Evolutionary conservation across 2,113 vertebrate species (phyloP).

Genomic region (Zeus faber): DNA sequence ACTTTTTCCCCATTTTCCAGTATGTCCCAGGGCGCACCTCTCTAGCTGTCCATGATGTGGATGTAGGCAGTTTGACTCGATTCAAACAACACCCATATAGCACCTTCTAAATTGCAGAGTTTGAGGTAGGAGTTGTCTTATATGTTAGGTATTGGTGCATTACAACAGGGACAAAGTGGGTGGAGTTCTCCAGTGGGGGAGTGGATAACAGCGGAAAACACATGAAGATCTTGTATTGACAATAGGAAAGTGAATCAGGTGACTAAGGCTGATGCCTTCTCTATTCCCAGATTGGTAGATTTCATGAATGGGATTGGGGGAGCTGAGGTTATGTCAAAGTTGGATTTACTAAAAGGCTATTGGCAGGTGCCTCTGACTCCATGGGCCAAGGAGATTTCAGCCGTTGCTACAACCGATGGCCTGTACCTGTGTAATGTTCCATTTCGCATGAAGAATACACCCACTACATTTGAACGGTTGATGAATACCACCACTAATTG

Average conservation of each 20-base stretch:
- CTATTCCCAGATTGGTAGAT: slow-evolving; percentile 6
- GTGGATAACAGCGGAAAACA: not conserved
- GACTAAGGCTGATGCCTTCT: not conserved
- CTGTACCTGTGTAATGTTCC: slow-evolving; percentile 2
- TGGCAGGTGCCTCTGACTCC: slow-evolving; percentile 5
- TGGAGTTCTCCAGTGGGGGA: not conserved
- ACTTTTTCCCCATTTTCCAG: too few relatives aligned
- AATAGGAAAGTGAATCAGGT: not conserved
- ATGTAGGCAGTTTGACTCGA: not conserved
- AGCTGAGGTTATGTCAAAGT: slow-evolving; percentile 4
- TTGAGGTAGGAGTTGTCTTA: not conserved
- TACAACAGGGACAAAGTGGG: not conserved
- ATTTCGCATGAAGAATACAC: slow-evolving; percentile 9
- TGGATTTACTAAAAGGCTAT: slow-evolving; percentile 6
- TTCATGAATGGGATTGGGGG: not conserved
- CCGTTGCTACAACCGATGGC: slow-evolving; percentile 8
- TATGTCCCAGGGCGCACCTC: not conserved
- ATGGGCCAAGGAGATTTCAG: slow-evolving; percentile 1
- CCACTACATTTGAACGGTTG: slow-evolving; percentile 4
- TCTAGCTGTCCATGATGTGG: too few relatives aligned
- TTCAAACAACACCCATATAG: not conserved
- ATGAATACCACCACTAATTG: not conserved
- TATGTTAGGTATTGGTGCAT: not conserved
- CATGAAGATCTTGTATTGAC: not conserved
- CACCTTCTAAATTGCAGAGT: not conserved